Evolutionary conservation across 1,140 invertebrate species (phyloP).

Genomic region (Cotesia chilonis): DNA sequence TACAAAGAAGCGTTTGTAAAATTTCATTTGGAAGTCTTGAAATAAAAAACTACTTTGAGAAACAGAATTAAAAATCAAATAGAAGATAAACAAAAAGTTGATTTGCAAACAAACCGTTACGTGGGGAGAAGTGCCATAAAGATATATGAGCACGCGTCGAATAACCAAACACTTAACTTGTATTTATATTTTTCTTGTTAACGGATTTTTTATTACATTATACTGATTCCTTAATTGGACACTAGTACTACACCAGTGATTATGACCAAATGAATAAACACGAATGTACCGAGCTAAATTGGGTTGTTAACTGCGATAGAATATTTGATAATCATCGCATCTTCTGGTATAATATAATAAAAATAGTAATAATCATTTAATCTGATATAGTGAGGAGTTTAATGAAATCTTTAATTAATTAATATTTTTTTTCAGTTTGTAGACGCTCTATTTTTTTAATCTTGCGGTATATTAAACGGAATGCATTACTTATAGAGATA

Average conservation of each 20-base stretch:
- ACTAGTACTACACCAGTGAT: constrained; percentile 2
- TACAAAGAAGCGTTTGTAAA: no score
- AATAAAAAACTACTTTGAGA: no score
- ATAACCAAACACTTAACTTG: constrained; percentile 11
- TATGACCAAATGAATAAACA: not conserved
- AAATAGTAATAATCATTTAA: no score
- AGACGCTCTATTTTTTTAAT: no score
- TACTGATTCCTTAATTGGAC: constrained; percentile 32
- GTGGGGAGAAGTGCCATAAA: constrained; percentile 20
- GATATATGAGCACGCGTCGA: constrained; percentile 34
- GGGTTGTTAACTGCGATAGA: not conserved
- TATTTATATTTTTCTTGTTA: constrained; percentile 25
- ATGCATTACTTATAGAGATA: no score
- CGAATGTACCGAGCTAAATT: constrained; percentile 1
- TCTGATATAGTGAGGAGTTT: no score
- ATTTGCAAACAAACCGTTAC: constrained; percentile 20
- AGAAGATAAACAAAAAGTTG: not conserved
- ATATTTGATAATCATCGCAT: constrained; percentile 3
- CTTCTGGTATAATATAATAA: no score
- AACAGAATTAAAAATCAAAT: no score
- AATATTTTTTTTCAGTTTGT: no score
- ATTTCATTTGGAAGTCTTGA: no score
- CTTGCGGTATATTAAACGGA: no score
- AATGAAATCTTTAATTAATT: no score
- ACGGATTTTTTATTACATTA: constrained; percentile 31